These are phyloP conservation scores for Ceriagrion tenellum DNA, from an alignment of 2,888 invertebrate genomes.

Conservation along the genomic window DNA sequence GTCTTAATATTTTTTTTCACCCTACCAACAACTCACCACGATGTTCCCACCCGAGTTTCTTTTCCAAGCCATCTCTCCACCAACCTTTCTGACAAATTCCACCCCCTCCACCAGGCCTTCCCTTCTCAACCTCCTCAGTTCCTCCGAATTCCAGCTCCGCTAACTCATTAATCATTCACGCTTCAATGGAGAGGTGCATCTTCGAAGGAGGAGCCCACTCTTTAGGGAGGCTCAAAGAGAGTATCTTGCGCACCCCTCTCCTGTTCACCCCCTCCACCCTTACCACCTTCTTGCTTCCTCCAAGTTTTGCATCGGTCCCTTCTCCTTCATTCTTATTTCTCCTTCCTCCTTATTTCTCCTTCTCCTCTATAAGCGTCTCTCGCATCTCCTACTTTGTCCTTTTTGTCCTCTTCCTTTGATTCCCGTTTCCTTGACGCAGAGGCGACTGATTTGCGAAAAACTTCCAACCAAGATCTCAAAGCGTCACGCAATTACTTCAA, in stretches of 20 bases:
- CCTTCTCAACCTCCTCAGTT: background rate
- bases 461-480: no score
- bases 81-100: background rate
- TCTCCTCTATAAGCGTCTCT: background rate
- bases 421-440: no score
- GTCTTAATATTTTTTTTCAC: background rate
- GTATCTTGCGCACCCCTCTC: background rate
- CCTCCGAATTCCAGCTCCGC: constrained; percentile 18
- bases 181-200: constrained; percentile 38
- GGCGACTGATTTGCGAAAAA: no score
- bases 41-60: background rate
- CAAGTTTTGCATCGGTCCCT: background rate
- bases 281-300: background rate
- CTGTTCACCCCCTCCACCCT: background rate
- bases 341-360: background rate
- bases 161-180: constrained; percentile 43
- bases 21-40: background rate
- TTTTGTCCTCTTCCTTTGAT: no score
- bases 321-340: background rate
- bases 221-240: background rate
- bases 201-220: background rate
- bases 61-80: background rate
- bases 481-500: no score
- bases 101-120: background rate
- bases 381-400: no score